Conservation (phyloP, 1,140 invertebrate species). For the Globodera rostochiensis region DNA sequence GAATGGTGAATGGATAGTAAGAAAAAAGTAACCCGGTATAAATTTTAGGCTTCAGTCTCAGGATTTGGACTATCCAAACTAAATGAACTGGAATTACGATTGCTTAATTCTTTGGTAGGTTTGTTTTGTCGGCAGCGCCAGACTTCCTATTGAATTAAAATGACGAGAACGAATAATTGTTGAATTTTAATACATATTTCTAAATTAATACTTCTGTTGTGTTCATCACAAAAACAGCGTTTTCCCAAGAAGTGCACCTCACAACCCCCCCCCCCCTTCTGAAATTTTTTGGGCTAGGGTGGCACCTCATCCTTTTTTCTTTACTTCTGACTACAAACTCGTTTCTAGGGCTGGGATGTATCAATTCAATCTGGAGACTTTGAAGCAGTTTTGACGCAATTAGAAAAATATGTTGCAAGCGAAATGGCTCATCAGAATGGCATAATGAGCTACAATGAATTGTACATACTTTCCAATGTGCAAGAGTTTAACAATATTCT, state of each 20-base stretch:
- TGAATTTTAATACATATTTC: too few relatives aligned
- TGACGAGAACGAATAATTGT: too few relatives aligned
- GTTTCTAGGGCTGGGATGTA: conserved; percentile 5
- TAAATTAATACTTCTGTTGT: too few relatives aligned
- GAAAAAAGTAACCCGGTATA: neutral
- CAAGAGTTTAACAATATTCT: neutral
- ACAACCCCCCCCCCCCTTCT: too few relatives aligned
- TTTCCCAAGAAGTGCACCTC: too few relatives aligned
- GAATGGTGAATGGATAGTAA: conserved; percentile 46
- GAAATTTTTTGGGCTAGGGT: too few relatives aligned
- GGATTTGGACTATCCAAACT: conserved; percentile 26
- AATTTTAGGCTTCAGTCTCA: conserved; percentile 26
- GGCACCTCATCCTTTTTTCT: too few relatives aligned
- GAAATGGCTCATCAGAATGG: neutral
- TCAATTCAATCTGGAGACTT: neutral
- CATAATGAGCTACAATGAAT: conserved; percentile 2
- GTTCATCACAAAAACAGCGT: too few relatives aligned
- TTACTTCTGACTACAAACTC: too few relatives aligned
- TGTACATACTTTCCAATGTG: neutral
- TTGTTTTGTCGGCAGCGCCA: neutral
- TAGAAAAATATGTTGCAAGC: neutral
- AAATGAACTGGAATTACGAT: conserved; percentile 42
- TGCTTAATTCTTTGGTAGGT: conserved; percentile 39
- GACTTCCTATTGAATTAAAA: too few relatives aligned
- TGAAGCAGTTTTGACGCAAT: neutral